Percentiles rank a stretch among this genome's conserved stretches.
Evolutionary conservation across 2,113 vertebrate genomes (phyloP).

Genomic region (Sorex araneus): DNA sequence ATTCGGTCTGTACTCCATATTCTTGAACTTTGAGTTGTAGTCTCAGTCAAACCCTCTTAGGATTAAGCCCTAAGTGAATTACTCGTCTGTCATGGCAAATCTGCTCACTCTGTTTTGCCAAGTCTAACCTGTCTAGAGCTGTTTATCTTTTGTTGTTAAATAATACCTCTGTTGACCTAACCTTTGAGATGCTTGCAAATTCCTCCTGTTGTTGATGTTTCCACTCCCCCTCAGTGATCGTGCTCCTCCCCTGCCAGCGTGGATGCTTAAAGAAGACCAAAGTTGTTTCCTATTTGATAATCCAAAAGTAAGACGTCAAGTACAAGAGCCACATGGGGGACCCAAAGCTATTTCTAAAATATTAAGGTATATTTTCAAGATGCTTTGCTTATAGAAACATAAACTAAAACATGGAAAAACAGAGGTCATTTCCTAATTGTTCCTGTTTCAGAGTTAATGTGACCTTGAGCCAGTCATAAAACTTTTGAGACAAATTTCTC

Average conservation of each 20-base stretch:
- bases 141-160: background rate
- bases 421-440: background rate
- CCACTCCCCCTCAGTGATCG: background rate
- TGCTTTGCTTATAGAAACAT: slow-evolving; percentile 55
- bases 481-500: slow-evolving; percentile 32
- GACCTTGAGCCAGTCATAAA: slow-evolving; percentile 32
- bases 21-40: background rate
- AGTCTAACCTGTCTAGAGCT: rapidly evolving
- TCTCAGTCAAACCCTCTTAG: rapidly evolving
- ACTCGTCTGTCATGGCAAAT: background rate
- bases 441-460: background rate
- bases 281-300: background rate
- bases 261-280: background rate
- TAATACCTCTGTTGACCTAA: background rate
- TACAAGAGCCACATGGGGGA: background rate
- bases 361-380: slow-evolving; percentile 41
- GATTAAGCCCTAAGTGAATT: background rate
- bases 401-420: slow-evolving; percentile 52
- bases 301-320: slow-evolving; percentile 12
- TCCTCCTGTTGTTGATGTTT: background rate
- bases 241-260: background rate
- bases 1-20: rapidly evolving
- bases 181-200: background rate
- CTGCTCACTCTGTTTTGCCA: background rate
- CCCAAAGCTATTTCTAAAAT: slow-evolving; percentile 47